Base-by-base conservation (phyloP, 1,140 invertebrate genomes). In the Saxidomus purpurata region DNA sequence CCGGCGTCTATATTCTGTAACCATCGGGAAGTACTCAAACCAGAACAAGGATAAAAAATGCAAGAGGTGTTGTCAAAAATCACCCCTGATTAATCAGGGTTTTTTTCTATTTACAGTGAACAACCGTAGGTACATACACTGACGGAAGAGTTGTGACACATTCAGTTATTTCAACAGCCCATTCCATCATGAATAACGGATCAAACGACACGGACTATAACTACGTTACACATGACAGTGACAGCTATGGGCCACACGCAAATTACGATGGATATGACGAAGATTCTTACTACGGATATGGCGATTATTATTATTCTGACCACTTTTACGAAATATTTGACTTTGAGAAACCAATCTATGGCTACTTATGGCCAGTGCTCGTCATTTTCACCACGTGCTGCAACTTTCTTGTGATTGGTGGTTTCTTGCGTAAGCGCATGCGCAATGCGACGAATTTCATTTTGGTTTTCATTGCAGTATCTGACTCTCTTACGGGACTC, bases 401-500 rank as follows among this genome's bases (percentile, higher is more conserved):
- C 43, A 87, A 87, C 47, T 25, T 63, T 13, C 25, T 87, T 38
- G 77, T 87, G 8, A 81, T 88, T 36, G n/a, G 9, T 81, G 59
- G 52, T 31, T 88, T 88, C 36, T 49, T 88, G n/a, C 36, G 87
- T 31, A 61, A 80, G 38, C 76, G 49, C 34, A 81, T 88, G 87
- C 77, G 79, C 38, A 88, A 43, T 88, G 38, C 87, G 15, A 88
- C 87, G 1, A 81, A 81, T 40, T 22, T 81, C 13, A 69, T 88
- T 38, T 71, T 88, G 40, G 79, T 88, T 61, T 80, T 69, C 63
- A 81, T 88, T 19, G 87, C 87, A 1, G 43, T 88, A 19, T 88
- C 87, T 19, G 87, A 88, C 34, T 88, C 87, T 17, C 61, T 81
- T 2, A 80, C 87, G 28, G 87, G 87, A 71, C 36, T 88, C 8